Base-by-base conservation (phyloP, 2,797 vertebrate genomes). In the Pseudochirops corinnae region DNA sequence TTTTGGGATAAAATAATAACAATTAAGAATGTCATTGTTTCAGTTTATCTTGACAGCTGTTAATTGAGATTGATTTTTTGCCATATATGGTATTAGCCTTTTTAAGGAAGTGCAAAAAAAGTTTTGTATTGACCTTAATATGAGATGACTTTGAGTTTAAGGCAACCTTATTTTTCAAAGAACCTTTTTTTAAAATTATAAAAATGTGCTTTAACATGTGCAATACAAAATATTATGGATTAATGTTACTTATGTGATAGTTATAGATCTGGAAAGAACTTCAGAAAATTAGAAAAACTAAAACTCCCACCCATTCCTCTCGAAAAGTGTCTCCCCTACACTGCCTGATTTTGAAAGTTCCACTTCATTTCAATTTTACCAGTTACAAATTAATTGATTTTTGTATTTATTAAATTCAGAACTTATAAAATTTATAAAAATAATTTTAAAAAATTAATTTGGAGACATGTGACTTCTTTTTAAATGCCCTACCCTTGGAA, bases 391-490 rank as follows among this genome's bases (percentile, higher is more conserved):
- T 18, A 31, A 10, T 93, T 93, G 93, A 92, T 93, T 74, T 92
- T 26, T 46, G 39, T 87, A 74, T 31, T 60, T 60, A 39, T 60
- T 60, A 74, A 74, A 18, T 74, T 74, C n/a, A 39, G 67, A 74
- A 74, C 16, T 74, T 74, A 74, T 33, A 62, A 74, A 33, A 33
- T 62, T 33, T 33, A 62, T 82, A 82, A 87, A 46, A 21, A 82
- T 39, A n/a, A 74, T 74, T 74, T 74, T 74, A 74, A 56, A 56
- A 55, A 55, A 55, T 11, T 55, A 55, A 55, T 87, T 87, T 87
- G 74, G 33, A n/a, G 91, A n/a, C 92, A 95, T 55, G 56, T 60
- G 92, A 93, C 92, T 90, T 53, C 52, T 55, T 96, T 97, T 39
- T 55, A 90, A 95, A 12, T 56, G 50, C 60, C 21, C 7, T 14